These are phyloP conservation scores for Trochalopteron elliotii DNA, from an alignment of 2,113 vertebrate species.

Conservation along the genomic window DNA sequence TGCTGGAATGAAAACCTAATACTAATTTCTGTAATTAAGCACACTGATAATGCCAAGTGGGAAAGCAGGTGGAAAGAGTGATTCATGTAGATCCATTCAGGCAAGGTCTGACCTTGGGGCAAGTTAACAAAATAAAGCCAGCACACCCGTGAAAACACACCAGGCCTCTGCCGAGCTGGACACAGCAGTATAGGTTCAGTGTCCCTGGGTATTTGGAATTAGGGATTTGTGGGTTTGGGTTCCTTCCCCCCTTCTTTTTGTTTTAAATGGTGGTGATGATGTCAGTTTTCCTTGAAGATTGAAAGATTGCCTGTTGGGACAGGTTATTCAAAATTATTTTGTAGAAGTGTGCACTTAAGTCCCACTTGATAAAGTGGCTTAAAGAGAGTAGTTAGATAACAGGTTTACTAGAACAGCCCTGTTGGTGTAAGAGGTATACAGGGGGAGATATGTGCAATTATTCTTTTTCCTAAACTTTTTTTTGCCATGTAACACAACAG, in stretches of 20 bases:
- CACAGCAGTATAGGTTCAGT: not conserved
- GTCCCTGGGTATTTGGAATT: not conserved
- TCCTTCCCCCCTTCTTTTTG: not conserved
- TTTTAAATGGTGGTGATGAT: not conserved
- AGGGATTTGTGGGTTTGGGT: not conserved
- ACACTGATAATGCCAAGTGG: not conserved
- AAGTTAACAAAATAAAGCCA: conserved; percentile 39
- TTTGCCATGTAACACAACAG: not conserved
- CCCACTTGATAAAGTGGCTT: not conserved
- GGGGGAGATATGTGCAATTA: not conserved
- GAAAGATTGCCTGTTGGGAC: conserved; percentile 7
- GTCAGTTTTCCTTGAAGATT: not conserved
- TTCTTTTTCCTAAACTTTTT: not conserved
- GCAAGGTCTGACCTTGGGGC: conserved; percentile 46
- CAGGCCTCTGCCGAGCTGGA: not conserved
- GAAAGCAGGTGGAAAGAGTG: conserved; percentile 43
- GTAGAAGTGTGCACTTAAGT: not conserved
- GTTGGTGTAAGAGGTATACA: not conserved
- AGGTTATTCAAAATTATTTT: not conserved
- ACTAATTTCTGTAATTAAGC: conserved; percentile 1
- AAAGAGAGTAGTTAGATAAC: not conserved
- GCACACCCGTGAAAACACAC: conserved; percentile 11
- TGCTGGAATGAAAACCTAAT: not conserved
- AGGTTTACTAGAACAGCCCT: not conserved
- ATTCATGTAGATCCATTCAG: conserved; percentile 59